Percentiles rank a stretch among this genome's conserved stretches.
phyloP scores from a whole-genome alignment of 2,888 invertebrate species.

The Cepaea hortensis region DNA sequence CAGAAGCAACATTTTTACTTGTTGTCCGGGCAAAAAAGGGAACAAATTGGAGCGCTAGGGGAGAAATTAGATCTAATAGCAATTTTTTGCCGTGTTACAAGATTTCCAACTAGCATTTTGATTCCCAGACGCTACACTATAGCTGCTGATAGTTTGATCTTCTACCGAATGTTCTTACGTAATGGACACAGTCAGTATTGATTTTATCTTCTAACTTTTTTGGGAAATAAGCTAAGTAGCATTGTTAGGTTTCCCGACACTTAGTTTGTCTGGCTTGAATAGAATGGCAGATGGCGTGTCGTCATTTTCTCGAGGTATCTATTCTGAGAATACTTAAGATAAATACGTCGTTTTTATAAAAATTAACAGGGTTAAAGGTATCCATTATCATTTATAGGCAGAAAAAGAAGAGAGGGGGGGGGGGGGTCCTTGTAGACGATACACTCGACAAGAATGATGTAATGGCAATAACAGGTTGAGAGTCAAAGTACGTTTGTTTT shows the following conservation, averaged over 20 bases:
- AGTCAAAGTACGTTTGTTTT: too few relatives aligned
- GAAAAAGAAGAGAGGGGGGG: too few relatives aligned
- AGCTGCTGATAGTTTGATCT: conserved; percentile 6
- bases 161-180: background rate
- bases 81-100: background rate
- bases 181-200: conserved; percentile 10
- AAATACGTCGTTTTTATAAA: too few relatives aligned
- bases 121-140: conserved; percentile 1
- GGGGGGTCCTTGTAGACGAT: too few relatives aligned
- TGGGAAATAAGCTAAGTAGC: background rate
- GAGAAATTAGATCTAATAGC: conserved; percentile 29
- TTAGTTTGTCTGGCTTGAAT: background rate
- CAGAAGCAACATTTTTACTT: conserved; percentile 9
- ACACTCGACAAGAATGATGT: too few relatives aligned
- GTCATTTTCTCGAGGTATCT: too few relatives aligned
- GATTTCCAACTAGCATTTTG: conserved; percentile 16
- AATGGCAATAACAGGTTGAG: too few relatives aligned
- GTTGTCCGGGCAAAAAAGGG: background rate
- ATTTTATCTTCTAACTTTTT: background rate
- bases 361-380: too few relatives aligned
- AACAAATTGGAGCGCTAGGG: conserved; percentile 5
- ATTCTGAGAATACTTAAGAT: too few relatives aligned
- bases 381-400: too few relatives aligned
- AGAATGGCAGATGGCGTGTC: too few relatives aligned
- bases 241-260: background rate